Percentiles rank a stretch among this genome's conserved stretches.
Evolutionary conservation across 2,113 vertebrate genomes (phyloP).

Genomic region (Tiliqua scincoides): DNA sequence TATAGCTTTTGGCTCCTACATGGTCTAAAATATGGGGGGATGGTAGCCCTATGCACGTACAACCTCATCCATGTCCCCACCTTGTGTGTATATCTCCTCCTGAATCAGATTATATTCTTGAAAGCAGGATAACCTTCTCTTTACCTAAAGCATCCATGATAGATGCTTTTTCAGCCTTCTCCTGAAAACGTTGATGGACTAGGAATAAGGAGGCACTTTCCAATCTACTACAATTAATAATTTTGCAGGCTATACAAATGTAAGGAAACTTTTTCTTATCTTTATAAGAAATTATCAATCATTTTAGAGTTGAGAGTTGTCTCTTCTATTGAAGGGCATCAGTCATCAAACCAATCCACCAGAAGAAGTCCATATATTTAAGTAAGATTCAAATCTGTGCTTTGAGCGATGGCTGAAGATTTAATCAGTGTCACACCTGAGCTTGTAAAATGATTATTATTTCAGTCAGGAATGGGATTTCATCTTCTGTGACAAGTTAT

Average conservation of each 20-base stretch:
- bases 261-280: neutral
- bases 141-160: neutral
- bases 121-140: neutral
- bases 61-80: neutral
- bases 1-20: neutral
- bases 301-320: neutral
- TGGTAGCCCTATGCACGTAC: neutral
- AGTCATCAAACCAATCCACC: neutral
- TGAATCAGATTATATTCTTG: neutral
- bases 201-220: neutral
- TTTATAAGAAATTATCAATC: too few species aligned
- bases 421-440: slow-evolving; percentile 4
- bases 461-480: neutral
- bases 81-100: too few species aligned
- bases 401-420: neutral
- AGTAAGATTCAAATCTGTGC: neutral
- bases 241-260: slow-evolving; percentile 21
- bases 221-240: neutral
- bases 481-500: neutral
- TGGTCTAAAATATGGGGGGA: neutral
- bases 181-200: neutral
- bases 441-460: neutral
- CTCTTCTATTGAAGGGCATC: neutral
- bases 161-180: neutral
- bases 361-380: neutral